Conservation (phyloP, 2,888 invertebrate species). For the Drosophila neonasuta region DNA sequence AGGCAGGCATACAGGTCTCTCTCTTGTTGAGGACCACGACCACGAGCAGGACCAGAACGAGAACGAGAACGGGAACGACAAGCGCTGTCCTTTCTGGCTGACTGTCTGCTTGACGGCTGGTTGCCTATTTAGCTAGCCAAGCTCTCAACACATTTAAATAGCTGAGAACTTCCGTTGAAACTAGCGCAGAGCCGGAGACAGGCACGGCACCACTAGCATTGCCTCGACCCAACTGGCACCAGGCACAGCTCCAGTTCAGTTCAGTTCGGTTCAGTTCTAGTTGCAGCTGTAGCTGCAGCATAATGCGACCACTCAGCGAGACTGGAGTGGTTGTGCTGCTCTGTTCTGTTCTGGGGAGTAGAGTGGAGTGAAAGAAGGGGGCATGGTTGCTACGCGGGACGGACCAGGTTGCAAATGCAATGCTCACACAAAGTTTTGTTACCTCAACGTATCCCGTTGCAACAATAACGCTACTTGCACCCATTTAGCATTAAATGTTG, state of each 20-base stretch:
- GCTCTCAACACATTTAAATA: conserved; percentile 68
- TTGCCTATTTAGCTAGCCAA: conserved; percentile 54
- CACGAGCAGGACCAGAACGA: not conserved
- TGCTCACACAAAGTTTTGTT: conserved; percentile 63
- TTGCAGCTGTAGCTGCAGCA: conserved; percentile 20
- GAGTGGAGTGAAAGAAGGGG: conserved; percentile 10
- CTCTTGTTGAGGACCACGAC: not conserved
- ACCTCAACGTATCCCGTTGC: conserved; percentile 34
- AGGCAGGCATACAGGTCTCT: not conserved
- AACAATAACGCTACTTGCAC: conserved; percentile 68
- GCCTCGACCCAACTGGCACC: not conserved
- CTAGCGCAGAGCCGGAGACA: conserved; percentile 49
- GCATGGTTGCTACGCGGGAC: conserved; percentile 7
- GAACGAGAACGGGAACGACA: not conserved
- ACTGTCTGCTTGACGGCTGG: conserved; percentile 29
- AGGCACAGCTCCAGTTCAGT: not conserved
- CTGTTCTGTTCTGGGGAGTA: not conserved
- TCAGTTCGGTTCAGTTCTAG: not conserved
- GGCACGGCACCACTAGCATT: conserved; percentile 15
- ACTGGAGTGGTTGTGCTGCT: conserved; percentile 29
- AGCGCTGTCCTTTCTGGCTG: conserved; percentile 10
- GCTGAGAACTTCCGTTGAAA: conserved; percentile 58
- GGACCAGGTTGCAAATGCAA: conserved; percentile 21
- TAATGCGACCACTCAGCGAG: conserved; percentile 46
- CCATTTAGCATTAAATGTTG: conserved; percentile 78